These are phyloP conservation scores for Taeniopygia guttata DNA, from an alignment of 2,797 vertebrate species.

Conservation along the genomic window DNA sequence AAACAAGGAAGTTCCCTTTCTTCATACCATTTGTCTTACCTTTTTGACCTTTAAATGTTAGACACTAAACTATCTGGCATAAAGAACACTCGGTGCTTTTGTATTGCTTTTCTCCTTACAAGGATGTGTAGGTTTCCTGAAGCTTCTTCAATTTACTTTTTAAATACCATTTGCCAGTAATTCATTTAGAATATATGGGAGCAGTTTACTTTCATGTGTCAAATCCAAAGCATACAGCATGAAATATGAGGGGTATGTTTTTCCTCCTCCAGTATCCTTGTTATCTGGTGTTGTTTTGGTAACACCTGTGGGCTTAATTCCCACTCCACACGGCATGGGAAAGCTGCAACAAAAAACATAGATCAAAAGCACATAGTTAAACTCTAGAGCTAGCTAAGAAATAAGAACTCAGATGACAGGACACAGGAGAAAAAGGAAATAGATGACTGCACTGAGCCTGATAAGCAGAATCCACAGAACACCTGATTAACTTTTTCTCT, in stretches of 20 bases:
- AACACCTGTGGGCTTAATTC: neutral
- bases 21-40: neutral
- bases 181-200: neutral
- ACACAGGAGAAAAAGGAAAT: neutral
- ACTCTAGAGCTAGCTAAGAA: neutral
- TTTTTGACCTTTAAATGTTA: neutral
- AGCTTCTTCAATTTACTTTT: neutral
- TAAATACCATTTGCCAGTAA: neutral
- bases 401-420: neutral
- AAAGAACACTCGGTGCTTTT: neutral
- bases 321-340: neutral
- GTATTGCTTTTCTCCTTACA: neutral
- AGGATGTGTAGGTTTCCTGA: neutral
- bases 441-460: neutral
- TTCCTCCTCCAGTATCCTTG: neutral
- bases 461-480: neutral
- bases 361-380: neutral
- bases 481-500: neutral
- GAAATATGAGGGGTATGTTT: neutral
- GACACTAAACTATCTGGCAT: neutral
- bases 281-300: neutral
- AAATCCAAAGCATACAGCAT: neutral
- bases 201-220: neutral
- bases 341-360: neutral
- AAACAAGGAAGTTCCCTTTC: neutral